phyloP scores from a whole-genome alignment of 2,888 invertebrate genomes.

The Acleris cristana region DNA sequence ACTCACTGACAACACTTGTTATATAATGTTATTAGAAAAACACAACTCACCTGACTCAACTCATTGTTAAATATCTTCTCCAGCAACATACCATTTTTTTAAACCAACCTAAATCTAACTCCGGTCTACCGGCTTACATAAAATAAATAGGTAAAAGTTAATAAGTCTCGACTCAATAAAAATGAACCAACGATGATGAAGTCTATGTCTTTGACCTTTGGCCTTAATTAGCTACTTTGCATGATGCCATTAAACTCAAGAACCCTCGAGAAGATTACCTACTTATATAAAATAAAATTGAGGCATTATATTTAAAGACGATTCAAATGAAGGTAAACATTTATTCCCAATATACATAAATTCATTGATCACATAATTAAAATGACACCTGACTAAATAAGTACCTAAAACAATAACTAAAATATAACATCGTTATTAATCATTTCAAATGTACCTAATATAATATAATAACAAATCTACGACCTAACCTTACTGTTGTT shows the following conservation, averaged over 20 bases:
- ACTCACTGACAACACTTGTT: slow-evolving; percentile 65
- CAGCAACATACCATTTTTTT: no score
- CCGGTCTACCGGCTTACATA: no score
- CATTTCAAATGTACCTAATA: slow-evolving; percentile 13
- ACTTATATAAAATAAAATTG: no score
- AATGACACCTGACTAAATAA: slow-evolving; percentile 27
- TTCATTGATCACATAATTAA: slow-evolving; percentile 46
- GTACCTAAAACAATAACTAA: slow-evolving; percentile 23
- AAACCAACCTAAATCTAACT: no score
- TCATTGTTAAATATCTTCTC: not conserved
- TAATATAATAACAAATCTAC: slow-evolving; percentile 31
- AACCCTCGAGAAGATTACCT: no score
- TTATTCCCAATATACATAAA: slow-evolving; percentile 48
- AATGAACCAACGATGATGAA: no score
- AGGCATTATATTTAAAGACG: slow-evolving; percentile 27
- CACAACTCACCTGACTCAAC: slow-evolving; percentile 54
- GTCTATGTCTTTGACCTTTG: no score
- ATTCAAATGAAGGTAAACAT: slow-evolving; percentile 28
- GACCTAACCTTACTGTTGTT: slow-evolving; percentile 22
- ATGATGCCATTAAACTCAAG: no score
- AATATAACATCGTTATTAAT: slow-evolving; percentile 21
- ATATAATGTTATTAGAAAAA: slow-evolving; percentile 51
- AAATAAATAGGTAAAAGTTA: no score
- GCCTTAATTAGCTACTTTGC: no score
- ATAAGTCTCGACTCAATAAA: no score